Evolutionary conservation across 2,113 vertebrate genomes (phyloP).

Genomic region (Kryptolebias marmoratus): DNA sequence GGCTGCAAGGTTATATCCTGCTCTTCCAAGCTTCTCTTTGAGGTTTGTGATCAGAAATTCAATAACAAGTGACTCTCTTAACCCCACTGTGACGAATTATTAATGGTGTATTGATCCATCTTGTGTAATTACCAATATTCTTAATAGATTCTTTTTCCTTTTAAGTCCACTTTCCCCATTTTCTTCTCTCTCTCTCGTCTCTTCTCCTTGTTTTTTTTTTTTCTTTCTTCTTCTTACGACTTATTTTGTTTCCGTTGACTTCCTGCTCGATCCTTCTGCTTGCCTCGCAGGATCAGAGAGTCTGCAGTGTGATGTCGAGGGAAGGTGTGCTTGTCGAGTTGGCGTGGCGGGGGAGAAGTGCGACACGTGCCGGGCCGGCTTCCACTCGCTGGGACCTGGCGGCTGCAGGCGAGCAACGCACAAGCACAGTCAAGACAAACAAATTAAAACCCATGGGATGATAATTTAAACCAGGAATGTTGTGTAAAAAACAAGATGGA

Average conservation of each 20-base stretch:
- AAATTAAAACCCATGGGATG: neutral
- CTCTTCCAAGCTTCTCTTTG: constrained; percentile 10
- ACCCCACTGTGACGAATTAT: constrained; percentile 12
- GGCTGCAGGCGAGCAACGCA: constrained; percentile 89
- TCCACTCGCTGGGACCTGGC: constrained; percentile 88
- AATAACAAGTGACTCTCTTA: constrained; percentile 29
- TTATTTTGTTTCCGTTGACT: neutral
- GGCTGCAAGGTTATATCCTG: constrained; percentile 20
- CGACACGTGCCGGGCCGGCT: constrained; percentile 86
- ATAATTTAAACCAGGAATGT: neutral
- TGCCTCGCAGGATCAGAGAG: constrained; percentile 82
- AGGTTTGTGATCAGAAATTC: constrained; percentile 29
- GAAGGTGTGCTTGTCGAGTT: constrained; percentile 84
- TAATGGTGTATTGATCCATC: constrained; percentile 29
- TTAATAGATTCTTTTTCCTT: neutral
- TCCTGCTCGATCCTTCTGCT: constrained; percentile 7
- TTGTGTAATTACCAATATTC: neutral
- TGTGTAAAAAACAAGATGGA: neutral
- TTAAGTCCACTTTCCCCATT: neutral
- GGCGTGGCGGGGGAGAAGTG: constrained; percentile 89
- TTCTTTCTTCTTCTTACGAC: neutral
- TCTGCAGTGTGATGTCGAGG: constrained; percentile 84
- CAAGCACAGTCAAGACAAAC: neutral
- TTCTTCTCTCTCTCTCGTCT: neutral
- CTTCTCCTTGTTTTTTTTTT: neutral